These are phyloP conservation scores for Ormyrus pomaceus DNA, from an alignment of 2,888 invertebrate genomes.

Conservation along the genomic window DNA sequence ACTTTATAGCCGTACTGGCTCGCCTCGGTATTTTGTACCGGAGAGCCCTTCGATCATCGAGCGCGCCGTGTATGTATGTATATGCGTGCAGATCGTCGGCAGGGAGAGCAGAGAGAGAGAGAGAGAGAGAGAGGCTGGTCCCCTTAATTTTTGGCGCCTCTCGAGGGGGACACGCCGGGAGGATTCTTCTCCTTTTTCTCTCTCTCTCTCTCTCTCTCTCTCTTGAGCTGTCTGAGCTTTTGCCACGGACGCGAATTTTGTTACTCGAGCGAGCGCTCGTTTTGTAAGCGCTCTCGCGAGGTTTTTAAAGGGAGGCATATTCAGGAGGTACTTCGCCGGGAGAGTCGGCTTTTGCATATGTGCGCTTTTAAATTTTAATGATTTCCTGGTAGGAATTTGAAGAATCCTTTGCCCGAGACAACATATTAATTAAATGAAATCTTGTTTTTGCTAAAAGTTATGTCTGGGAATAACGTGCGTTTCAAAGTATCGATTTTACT, in stretches of 20 bases:
- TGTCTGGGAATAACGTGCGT: too few relatives aligned
- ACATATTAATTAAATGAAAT: too few relatives aligned
- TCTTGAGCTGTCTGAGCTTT: background rate
- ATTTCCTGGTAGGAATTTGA: too few relatives aligned
- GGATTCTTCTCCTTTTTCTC: background rate
- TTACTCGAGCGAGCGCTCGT: too few relatives aligned
- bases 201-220: background rate
- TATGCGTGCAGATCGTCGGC: background rate
- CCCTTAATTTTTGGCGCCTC: slow-evolving; percentile 54
- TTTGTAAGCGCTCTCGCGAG: too few relatives aligned
- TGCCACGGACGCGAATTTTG: background rate
- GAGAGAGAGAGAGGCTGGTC: slow-evolving; percentile 10
- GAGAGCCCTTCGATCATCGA: slow-evolving; percentile 46
- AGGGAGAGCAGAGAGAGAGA: slow-evolving; percentile 5
- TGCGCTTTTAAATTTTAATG: too few relatives aligned
- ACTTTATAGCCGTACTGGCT: slow-evolving; percentile 57
- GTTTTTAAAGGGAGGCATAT: too few relatives aligned
- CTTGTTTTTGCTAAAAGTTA: too few relatives aligned
- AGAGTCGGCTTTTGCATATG: too few relatives aligned
- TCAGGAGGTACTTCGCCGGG: too few relatives aligned
- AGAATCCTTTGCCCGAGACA: too few relatives aligned
- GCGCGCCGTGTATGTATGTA: background rate
- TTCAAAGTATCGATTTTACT: too few relatives aligned
- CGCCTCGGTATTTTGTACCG: slow-evolving; percentile 53
- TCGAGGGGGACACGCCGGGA: background rate